phyloP scores from a whole-genome alignment of 2,888 invertebrate species.

The Oscheius sp. region DNA sequence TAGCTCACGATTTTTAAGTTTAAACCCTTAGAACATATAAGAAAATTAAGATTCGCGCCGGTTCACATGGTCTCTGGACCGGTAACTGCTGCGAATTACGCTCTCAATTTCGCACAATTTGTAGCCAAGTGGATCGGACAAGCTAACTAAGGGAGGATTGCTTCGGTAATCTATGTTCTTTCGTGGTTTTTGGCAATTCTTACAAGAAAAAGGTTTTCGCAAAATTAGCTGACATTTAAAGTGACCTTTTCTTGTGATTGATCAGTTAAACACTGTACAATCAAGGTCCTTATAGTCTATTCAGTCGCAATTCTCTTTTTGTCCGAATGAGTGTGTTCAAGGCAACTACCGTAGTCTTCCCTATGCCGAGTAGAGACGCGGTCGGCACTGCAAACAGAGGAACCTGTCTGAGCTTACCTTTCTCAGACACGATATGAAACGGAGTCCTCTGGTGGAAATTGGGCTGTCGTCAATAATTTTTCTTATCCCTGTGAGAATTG shows the following conservation, averaged over 20 bases:
- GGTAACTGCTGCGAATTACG: slow-evolving; percentile 26
- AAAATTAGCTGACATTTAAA: not conserved
- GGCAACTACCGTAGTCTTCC: slow-evolving; percentile 29
- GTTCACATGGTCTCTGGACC: slow-evolving; percentile 19
- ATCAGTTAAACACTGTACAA: slow-evolving; percentile 5
- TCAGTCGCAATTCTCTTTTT: slow-evolving; percentile 13
- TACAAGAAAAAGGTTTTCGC: too few relatives aligned
- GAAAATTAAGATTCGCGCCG: slow-evolving; percentile 12
- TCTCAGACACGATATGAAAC: slow-evolving; percentile 19
- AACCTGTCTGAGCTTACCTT: slow-evolving; percentile 29
- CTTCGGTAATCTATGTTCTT: too few relatives aligned
- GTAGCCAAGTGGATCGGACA: slow-evolving; percentile 14
- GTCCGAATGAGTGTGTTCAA: slow-evolving; percentile 9
- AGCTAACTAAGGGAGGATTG: slow-evolving; percentile 4
- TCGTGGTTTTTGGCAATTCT: too few relatives aligned
- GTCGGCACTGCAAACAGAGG: slow-evolving; percentile 25
- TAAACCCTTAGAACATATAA: slow-evolving; percentile 21
- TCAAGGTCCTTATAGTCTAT: slow-evolving; percentile 20
- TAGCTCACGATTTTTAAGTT: not conserved
- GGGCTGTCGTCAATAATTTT: not conserved
- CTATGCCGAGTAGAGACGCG: slow-evolving; percentile 20
- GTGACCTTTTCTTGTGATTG: slow-evolving; percentile 1
- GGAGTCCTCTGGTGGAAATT: slow-evolving; percentile 6
- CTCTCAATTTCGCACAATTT: slow-evolving; percentile 33
- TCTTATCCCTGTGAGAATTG: slow-evolving; percentile 10